Evolutionary conservation across 1,140 invertebrate species (phyloP).

Genomic region (Papilio machaon): DNA sequence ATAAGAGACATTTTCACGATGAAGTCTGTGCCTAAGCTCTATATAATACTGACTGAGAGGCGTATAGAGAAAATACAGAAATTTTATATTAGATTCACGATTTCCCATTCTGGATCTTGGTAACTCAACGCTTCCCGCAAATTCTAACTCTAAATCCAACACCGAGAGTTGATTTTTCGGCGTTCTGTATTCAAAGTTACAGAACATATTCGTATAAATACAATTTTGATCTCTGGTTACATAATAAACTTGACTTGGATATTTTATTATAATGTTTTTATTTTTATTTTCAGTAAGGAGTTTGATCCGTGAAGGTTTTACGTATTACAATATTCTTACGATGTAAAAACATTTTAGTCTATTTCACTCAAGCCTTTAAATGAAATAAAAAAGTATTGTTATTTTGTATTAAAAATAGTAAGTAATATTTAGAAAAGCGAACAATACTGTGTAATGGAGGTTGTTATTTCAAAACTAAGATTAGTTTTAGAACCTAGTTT

Average conservation of each 20-base stretch:
- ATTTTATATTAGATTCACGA: not conserved
- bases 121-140: not conserved
- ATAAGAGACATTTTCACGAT: not conserved
- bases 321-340: not conserved
- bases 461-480: not conserved
- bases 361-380: too few species aligned
- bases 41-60: not conserved
- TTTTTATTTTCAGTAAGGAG: constrained; percentile 8
- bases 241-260: not conserved
- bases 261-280: not conserved
- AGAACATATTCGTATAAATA: not conserved
- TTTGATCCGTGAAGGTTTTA: constrained; percentile 18
- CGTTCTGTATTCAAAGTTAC: not conserved
- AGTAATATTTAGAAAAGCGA: too few species aligned
- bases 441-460: not conserved
- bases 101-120: not conserved
- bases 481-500: not conserved
- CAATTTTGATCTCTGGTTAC: not conserved
- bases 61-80: not conserved
- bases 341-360: too few species aligned
- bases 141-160: not conserved
- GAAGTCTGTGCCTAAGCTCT: not conserved
- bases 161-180: not conserved
- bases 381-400: too few species aligned
- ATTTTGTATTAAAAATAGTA: too few species aligned